These are phyloP conservation scores for Sinocyclocheilus rhinocerous DNA, from an alignment of 2,113 vertebrate species.

Conservation along the genomic window DNA sequence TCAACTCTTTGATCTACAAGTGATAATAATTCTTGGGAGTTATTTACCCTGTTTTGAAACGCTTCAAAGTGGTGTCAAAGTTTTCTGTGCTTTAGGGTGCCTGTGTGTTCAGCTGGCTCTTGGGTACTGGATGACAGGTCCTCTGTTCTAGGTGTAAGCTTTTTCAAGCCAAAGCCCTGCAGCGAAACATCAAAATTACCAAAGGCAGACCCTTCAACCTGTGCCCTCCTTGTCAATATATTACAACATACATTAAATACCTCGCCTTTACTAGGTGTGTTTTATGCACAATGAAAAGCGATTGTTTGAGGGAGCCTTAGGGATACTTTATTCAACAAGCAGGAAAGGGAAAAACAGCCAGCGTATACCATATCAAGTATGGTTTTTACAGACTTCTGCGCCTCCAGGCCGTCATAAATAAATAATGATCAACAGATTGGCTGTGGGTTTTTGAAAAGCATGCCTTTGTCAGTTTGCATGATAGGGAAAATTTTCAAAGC, in stretches of 20 bases:
- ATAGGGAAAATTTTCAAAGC: constrained; percentile 99
- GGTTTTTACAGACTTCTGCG: constrained; percentile 98
- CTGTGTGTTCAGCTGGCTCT: constrained; percentile 91
- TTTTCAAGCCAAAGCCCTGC: constrained; percentile 91
- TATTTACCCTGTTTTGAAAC: constrained; percentile 96
- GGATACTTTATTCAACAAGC: constrained; percentile 92
- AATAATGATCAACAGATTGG: constrained; percentile 99
- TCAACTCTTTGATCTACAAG: constrained; percentile 92
- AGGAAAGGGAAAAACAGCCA: constrained; percentile 81
- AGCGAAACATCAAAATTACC: constrained; percentile 99
- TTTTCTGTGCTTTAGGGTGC: constrained; percentile 98
- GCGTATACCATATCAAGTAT: constrained; percentile 91
- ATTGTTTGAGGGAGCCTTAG: constrained; percentile 99
- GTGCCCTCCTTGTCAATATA: constrained; percentile 94
- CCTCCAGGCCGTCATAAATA: constrained; percentile 99
- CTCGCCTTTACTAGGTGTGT: constrained; percentile 90
- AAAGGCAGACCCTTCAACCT: constrained; percentile 88
- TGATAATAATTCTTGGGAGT: constrained; percentile 99
- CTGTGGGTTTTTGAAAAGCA: constrained; percentile 99
- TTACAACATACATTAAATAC: constrained; percentile 96
- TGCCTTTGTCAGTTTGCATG: constrained; percentile 99
- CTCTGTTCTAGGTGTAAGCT: constrained; percentile 94
- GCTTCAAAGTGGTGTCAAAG: constrained; percentile 99
- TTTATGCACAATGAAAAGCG: constrained; percentile 99
- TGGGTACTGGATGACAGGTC: constrained; percentile 99